Evolutionary conservation across 2,888 invertebrate species (phyloP).

Genomic region (Pyrgus malvae): DNA sequence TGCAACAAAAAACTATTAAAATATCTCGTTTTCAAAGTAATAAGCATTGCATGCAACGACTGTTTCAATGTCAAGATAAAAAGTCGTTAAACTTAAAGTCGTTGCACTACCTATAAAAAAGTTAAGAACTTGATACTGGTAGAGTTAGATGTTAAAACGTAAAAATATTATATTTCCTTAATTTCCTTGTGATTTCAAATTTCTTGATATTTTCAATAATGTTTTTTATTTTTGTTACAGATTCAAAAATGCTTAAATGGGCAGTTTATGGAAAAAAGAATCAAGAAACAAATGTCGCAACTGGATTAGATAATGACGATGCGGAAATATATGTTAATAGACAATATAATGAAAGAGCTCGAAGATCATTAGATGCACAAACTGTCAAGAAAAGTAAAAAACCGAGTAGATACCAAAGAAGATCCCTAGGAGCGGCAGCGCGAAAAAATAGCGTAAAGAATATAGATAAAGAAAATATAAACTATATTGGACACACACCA

Average conservation of each 20-base stretch:
- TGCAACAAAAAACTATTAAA: too few relatives aligned
- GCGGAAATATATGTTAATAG: slow-evolving; percentile 45
- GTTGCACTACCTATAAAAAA: too few relatives aligned
- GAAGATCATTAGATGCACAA: slow-evolving; percentile 68
- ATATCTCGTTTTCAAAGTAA: too few relatives aligned
- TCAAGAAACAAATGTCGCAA: slow-evolving; percentile 53
- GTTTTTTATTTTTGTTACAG: slow-evolving; percentile 52
- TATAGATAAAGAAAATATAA: slow-evolving; percentile 73
- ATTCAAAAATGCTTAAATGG: slow-evolving; percentile 83
- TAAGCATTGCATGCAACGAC: too few relatives aligned
- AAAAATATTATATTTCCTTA: too few relatives aligned
- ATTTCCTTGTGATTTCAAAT: not conserved
- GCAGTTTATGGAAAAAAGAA: slow-evolving; percentile 78
- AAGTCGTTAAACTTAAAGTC: too few relatives aligned
- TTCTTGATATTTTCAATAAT: not conserved
- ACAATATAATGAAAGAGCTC: slow-evolving; percentile 48
- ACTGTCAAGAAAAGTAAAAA: slow-evolving; percentile 71
- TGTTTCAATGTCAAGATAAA: too few relatives aligned
- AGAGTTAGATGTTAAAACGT: too few relatives aligned
- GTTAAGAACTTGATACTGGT: too few relatives aligned
- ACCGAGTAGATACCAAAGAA: slow-evolving; percentile 71
- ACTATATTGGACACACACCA: slow-evolving; percentile 80
- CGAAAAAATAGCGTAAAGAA: slow-evolving; percentile 60
- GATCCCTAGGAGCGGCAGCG: slow-evolving; percentile 64
- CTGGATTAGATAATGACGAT: slow-evolving; percentile 46